These are phyloP conservation scores for Ovibos moschatus DNA, from an alignment of 2,113 vertebrate species.

Conservation along the genomic window DNA sequence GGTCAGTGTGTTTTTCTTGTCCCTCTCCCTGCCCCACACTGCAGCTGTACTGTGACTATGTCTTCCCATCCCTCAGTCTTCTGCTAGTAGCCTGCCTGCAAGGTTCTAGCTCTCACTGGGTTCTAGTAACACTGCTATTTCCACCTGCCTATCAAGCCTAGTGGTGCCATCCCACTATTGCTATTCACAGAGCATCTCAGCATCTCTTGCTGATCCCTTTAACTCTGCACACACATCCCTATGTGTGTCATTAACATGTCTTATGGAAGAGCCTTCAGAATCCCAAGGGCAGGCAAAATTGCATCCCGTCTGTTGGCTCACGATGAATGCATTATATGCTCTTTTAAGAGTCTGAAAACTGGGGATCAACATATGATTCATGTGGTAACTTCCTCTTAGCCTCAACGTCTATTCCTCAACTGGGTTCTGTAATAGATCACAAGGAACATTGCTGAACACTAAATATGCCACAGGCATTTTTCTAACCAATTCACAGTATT, in stretches of 20 bases:
- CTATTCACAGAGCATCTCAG: background rate
- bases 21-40: background rate
- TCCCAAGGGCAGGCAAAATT: background rate
- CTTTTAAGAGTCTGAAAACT: background rate
- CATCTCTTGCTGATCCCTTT: background rate
- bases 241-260: background rate
- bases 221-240: background rate
- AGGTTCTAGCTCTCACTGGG: background rate
- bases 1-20: background rate
- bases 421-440: background rate
- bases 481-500: background rate
- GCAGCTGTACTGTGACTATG: background rate
- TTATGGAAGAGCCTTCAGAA: background rate
- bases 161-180: background rate
- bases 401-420: background rate
- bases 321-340: background rate
- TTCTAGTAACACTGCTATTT: background rate
- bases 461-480: background rate
- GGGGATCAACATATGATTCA: background rate
- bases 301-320: background rate
- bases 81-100: background rate
- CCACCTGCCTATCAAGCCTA: background rate
- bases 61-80: rapidly evolving
- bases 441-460: background rate
- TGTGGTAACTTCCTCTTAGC: background rate